Conservation (phyloP, 2,113 vertebrate genomes). For the Atractosteus spatula region DNA sequence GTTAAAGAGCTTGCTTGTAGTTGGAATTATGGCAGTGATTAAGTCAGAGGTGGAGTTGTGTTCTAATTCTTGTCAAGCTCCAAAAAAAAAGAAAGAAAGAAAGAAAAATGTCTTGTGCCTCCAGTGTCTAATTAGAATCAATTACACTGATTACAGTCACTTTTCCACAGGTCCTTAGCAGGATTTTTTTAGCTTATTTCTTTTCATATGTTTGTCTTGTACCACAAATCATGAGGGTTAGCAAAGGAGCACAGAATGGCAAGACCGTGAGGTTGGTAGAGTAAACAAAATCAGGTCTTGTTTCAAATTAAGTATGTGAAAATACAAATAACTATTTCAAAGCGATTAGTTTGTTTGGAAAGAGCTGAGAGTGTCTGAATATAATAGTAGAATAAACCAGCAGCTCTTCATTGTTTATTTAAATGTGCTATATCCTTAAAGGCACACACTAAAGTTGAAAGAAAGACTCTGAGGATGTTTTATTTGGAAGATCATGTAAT, state of each 20-base stretch:
- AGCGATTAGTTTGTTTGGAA: constrained; percentile 33
- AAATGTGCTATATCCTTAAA: constrained; percentile 26
- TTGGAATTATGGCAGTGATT: constrained; percentile 55
- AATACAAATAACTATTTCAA: constrained; percentile 34
- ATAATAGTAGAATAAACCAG: constrained; percentile 29
- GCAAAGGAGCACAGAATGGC: constrained; percentile 14
- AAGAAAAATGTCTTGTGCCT: constrained; percentile 37
- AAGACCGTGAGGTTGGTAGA: constrained; percentile 3
- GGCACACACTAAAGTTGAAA: constrained; percentile 17
- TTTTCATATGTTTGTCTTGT: constrained; percentile 36
- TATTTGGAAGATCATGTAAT: constrained; percentile 19
- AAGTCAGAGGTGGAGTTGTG: constrained; percentile 41
- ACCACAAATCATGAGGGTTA: constrained; percentile 23
- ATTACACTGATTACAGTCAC: constrained; percentile 65
- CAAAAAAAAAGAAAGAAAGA: constrained; percentile 3
- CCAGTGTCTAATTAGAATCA: constrained; percentile 62
- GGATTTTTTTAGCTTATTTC: constrained; percentile 46
- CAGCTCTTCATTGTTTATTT: constrained; percentile 27
- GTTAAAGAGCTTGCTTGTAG: constrained; percentile 49
- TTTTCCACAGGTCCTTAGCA: constrained; percentile 54
- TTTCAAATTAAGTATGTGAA: constrained; percentile 39
- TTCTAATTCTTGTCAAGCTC: constrained; percentile 24
- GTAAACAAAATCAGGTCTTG: constrained; percentile 41
- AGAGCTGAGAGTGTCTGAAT: constrained; percentile 19
- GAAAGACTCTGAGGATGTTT: constrained; percentile 6